Conservation (phyloP, 2,113 vertebrate genomes). For the Sander vitreus region DNA sequence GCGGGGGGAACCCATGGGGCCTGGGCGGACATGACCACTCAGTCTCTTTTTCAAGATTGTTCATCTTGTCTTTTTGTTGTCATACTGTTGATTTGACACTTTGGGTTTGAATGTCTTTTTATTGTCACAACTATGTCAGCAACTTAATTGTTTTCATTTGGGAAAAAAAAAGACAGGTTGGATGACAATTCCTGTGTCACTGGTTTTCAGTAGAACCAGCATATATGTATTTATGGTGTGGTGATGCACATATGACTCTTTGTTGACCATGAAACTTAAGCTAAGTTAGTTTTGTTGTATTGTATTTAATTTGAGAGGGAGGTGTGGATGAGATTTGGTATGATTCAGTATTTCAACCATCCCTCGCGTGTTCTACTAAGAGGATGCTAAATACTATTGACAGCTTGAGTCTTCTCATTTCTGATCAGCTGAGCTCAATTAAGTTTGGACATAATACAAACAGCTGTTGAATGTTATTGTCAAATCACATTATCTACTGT, state of each 20-base stretch:
- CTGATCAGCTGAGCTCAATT: constrained; percentile 53
- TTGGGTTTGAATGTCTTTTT: constrained; percentile 84
- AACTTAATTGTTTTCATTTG: constrained; percentile 65
- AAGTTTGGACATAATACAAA: constrained; percentile 59
- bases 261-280: constrained; percentile 51
- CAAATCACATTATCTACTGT: constrained; percentile 60
- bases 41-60: constrained; percentile 83
- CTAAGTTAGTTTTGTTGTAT: constrained; percentile 53
- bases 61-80: constrained; percentile 77
- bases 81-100: constrained; percentile 68
- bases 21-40: constrained; percentile 82
- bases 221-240: constrained; percentile 70
- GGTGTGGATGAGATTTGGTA: constrained; percentile 46
- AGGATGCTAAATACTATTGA: constrained; percentile 43
- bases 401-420: constrained; percentile 45
- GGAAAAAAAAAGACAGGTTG: constrained; percentile 59
- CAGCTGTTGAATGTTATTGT: constrained; percentile 81
- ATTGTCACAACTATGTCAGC: constrained; percentile 66
- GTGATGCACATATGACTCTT: constrained; percentile 67
- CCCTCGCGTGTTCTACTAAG: constrained; percentile 22
- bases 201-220: constrained; percentile 55
- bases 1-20: constrained; percentile 63
- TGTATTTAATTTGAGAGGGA: constrained; percentile 65
- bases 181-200: constrained; percentile 64
- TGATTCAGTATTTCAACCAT: constrained; percentile 39